Conservation (phyloP, 2,888 invertebrate species). For the Lumbricus terrestris region DNA sequence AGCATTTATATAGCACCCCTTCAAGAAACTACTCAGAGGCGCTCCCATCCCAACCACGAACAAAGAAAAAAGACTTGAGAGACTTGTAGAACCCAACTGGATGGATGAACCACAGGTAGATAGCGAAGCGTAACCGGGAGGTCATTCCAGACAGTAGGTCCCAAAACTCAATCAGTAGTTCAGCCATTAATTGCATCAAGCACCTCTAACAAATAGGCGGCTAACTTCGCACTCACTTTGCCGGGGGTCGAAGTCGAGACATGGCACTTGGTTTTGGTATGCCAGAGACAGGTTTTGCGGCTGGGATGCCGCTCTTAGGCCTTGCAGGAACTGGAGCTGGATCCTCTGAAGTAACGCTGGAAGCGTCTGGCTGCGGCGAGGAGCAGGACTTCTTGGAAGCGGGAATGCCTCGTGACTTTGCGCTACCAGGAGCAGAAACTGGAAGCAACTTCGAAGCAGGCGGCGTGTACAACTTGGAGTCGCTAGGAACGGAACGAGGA, state of each 20-base stretch:
- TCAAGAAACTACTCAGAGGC: too few relatives aligned
- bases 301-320: neutral
- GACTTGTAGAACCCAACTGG: too few relatives aligned
- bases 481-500: conserved; percentile 4
- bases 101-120: too few relatives aligned
- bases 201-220: too few relatives aligned
- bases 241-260: neutral
- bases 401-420: neutral
- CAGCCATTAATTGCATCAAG: too few relatives aligned
- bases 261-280: neutral
- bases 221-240: neutral
- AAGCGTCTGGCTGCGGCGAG: neutral
- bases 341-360: neutral
- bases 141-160: too few relatives aligned
- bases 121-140: too few relatives aligned
- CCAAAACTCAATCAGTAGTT: too few relatives aligned
- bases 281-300: neutral
- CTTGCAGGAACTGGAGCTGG: neutral
- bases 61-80: too few relatives aligned
- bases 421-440: neutral
- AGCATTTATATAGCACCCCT: too few relatives aligned
- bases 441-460: neutral
- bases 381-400: neutral
- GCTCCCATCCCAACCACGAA: too few relatives aligned
- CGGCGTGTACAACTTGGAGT: neutral